Evolutionary conservation across 1,140 invertebrate species (phyloP), one percentile per base, ranked within the genome.

Genomic region (Steinernema khuongi): DNA sequence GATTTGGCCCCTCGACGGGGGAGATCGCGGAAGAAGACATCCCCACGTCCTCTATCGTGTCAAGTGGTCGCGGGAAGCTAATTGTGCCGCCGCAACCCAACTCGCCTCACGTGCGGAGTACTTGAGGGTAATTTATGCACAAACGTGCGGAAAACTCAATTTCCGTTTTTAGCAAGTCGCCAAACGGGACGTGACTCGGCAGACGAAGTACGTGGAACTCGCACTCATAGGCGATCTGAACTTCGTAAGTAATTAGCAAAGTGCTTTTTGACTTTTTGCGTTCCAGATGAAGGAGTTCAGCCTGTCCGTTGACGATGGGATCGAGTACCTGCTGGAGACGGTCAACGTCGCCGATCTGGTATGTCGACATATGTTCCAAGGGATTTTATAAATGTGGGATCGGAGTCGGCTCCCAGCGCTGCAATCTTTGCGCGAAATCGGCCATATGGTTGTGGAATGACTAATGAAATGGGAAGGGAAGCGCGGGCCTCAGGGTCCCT

Each of bases 1-100:
- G 19, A 84, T 84, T 67, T 85, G 82, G 82, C 82, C 82, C n/a
- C 73, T 84, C 29, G 80, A 85, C 33, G 82, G 80, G 18, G 83
- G 80, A 18, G 83, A 84, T 69, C 77, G 77, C 0, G 74, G 77
- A 1, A 33, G 82, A 41, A 76, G 81, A 67, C 83, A 85, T 77
- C 80, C 83, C 1, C 83, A 84, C 50, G 75, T 84, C 31, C 67
- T 84, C 7, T 84, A 83, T 67, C 73, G 75, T 60, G 77, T 78
- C 11, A 43, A 76, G 68, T 83, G 81, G 80, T 74, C 26, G n/a
- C n/a, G 73, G 31, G 77, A 85, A 26, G 81, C 76, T 26, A 67
- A 33, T 43, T 84, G 82, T 71, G 83, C 81, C 17, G 67, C 77
- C 28, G 60, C 74, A 18, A 76, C 82, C 33, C 68, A 77, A 74